These are phyloP conservation scores for Percopsis transmontana DNA, from an alignment of 2,113 vertebrate species.

Conservation along the genomic window DNA sequence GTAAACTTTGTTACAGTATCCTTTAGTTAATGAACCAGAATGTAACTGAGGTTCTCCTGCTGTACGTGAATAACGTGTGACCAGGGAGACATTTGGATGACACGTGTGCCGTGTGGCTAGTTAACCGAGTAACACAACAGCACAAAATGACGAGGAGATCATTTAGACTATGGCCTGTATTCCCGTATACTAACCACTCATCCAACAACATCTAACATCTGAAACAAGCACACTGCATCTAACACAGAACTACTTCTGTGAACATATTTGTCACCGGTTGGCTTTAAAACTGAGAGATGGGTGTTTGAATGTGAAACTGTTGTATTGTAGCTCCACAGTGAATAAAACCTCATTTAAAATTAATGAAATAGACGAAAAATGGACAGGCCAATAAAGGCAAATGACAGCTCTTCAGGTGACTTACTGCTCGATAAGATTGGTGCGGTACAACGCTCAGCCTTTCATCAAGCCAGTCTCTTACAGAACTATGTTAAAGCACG, in stretches of 20 bases:
- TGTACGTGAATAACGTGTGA: constrained; percentile 1
- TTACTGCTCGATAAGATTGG: constrained; percentile 35
- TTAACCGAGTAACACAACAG: neutral
- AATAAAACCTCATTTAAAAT: constrained; percentile 69
- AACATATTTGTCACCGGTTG: constrained; percentile 37
- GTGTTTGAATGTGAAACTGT: constrained; percentile 39
- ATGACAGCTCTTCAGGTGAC: constrained; percentile 59
- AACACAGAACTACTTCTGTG: constrained; percentile 21
- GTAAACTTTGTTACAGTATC: too few relatives aligned
- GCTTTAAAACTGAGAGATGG: constrained; percentile 54
- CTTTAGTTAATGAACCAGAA: too few relatives aligned
- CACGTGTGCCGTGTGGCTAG: constrained; percentile 8
- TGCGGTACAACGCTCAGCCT: constrained; percentile 34
- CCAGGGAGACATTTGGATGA: constrained; percentile 27
- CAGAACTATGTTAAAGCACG: constrained; percentile 28
- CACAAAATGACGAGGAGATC: neutral
- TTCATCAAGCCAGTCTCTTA: constrained; percentile 45
- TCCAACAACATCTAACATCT: constrained; percentile 20
- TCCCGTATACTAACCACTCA: neutral
- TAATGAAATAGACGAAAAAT: constrained; percentile 64
- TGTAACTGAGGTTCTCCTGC: neutral
- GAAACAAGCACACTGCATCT: constrained; percentile 20
- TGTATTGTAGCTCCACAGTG: constrained; percentile 42
- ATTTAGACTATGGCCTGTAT: neutral
- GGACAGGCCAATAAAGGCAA: constrained; percentile 58